These are phyloP conservation scores for Acrocyrtus sp. DNA, from an alignment of 2,888 invertebrate genomes.

Conservation along the genomic window DNA sequence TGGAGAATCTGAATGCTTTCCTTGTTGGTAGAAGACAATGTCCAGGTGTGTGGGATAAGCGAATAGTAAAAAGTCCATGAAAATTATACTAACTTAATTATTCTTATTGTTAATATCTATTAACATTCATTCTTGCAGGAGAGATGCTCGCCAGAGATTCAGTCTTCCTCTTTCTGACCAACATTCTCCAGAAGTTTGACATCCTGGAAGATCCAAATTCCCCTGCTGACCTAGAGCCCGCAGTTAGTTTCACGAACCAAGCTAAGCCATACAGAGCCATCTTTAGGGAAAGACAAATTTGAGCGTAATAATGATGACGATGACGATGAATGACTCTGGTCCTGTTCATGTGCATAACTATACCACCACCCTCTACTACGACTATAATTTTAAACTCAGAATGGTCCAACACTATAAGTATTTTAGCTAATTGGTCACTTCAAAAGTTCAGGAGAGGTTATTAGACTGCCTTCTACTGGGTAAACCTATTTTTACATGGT, in stretches of 20 bases:
- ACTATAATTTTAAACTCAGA: neutral
- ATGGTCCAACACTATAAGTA: neutral
- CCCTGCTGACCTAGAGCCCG: constrained; percentile 16
- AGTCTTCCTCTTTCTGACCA: constrained; percentile 22
- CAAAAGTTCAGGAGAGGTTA: neutral
- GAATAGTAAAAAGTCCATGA: neutral
- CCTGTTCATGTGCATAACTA: neutral
- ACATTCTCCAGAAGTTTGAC: constrained; percentile 27
- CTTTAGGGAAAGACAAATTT: constrained; percentile 14
- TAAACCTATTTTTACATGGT: too few relatives aligned
- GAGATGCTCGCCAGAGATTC: constrained; percentile 23
- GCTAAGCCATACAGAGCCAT: constrained; percentile 12
- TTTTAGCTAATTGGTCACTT: neutral
- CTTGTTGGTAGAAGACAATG: constrained; percentile 17
- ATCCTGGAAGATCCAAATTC: neutral
- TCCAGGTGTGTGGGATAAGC: constrained; percentile 18
- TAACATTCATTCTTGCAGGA: neutral
- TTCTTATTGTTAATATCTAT: neutral
- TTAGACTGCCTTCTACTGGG: neutral
- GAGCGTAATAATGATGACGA: neutral
- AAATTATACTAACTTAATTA: too few relatives aligned
- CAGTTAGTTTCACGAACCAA: constrained; percentile 17
- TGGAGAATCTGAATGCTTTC: constrained; percentile 22
- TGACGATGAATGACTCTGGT: neutral
- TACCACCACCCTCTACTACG: neutral